Conservation (phyloP, 2,113 vertebrate genomes). For the Nipponia nippon region DNA sequence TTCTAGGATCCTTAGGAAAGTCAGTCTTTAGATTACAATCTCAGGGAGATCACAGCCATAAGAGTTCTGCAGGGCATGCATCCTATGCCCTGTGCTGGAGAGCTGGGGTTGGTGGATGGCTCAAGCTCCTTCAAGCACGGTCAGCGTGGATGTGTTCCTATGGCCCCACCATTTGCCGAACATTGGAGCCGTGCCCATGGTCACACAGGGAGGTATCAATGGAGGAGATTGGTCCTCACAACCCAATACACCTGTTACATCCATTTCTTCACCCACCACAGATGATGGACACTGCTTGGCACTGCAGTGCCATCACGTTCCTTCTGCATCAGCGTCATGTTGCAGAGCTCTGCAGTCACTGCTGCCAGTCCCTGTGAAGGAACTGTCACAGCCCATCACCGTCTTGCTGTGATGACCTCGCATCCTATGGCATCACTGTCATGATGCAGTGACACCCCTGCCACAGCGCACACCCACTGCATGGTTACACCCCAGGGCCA, state of each 20-base stretch:
- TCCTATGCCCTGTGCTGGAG: neutral
- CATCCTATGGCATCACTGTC: neutral
- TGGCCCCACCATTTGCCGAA: neutral
- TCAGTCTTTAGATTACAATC: neutral
- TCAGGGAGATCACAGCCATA: accelerated
- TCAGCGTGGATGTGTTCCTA: neutral
- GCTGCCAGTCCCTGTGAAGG: neutral
- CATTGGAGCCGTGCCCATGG: neutral
- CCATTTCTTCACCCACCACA: neutral
- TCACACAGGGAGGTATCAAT: neutral
- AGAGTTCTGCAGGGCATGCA: neutral
- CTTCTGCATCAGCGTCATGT: accelerated
- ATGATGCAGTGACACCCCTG: neutral
- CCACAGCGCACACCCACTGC: neutral
- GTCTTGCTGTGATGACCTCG: accelerated
- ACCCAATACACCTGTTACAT: neutral
- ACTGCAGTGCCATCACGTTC: accelerated
- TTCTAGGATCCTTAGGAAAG: neutral
- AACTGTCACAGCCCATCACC: accelerated
- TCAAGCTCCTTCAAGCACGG: neutral
- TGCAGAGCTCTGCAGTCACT: neutral
- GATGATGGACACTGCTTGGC: accelerated
- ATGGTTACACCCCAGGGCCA: neutral
- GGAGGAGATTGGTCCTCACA: neutral
- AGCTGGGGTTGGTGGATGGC: neutral